Conservation (phyloP, 2,888 invertebrate species). For the Galerucella nymphaeae region DNA sequence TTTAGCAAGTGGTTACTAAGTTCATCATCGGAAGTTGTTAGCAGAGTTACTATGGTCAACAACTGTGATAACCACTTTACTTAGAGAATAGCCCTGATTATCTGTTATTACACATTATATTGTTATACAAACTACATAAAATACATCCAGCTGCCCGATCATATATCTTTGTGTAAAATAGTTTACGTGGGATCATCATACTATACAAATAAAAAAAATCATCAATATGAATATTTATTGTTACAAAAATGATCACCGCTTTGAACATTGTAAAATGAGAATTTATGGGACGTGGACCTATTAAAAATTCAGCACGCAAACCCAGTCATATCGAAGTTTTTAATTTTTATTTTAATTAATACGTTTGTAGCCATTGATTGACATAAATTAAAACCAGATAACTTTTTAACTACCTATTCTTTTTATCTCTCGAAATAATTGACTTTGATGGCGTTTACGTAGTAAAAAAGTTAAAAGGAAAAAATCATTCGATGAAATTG, state of each 20-base stretch:
- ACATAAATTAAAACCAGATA: conserved; percentile 23
- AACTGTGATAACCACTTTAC: too few relatives aligned
- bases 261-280: conserved; percentile 31
- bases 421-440: not conserved
- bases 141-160: not conserved
- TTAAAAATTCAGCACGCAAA: conserved; percentile 36
- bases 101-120: too few relatives aligned
- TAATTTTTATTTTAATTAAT: conserved; percentile 35
- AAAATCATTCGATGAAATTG: not conserved
- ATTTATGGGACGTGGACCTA: conserved; percentile 34
- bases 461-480: not conserved
- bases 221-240: conserved; percentile 39
- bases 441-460: not conserved
- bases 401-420: conserved; percentile 20
- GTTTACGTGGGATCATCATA: conserved; percentile 40
- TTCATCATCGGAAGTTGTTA: too few relatives aligned
- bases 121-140: too few relatives aligned
- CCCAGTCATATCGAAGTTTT: conserved; percentile 36
- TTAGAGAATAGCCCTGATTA: too few relatives aligned
- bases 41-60: too few relatives aligned
- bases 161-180: conserved; percentile 27
- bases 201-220: conserved; percentile 30
- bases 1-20: too few relatives aligned
- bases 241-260: conserved; percentile 30
- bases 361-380: conserved; percentile 18